A percentile compares a stretch with the other conserved stretches of the same genome.
phyloP scores from a whole-genome alignment of 2,113 vertebrate species.

The Synchiropus splendidus region DNA sequence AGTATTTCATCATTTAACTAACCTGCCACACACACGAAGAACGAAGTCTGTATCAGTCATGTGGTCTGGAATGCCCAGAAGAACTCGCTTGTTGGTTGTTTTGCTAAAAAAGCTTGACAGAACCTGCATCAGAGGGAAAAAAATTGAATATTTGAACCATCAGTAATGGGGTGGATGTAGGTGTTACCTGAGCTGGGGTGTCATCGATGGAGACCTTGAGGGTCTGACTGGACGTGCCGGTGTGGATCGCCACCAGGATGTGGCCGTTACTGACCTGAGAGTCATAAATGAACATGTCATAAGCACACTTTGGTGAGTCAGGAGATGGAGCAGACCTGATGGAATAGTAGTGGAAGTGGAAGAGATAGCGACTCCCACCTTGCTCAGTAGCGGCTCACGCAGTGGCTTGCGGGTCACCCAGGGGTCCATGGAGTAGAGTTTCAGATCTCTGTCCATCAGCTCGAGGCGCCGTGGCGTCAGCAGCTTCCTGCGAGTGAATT shows the following conservation, averaged over 20 bases:
- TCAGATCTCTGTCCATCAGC: slow-evolving; percentile 76
- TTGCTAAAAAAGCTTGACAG: slow-evolving; percentile 79
- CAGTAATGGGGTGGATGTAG: no score
- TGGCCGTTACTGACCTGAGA: slow-evolving; percentile 69
- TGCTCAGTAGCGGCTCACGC: slow-evolving; percentile 79
- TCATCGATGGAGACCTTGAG: slow-evolving; percentile 88
- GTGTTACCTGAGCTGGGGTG: slow-evolving; percentile 71
- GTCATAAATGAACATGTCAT: no score
- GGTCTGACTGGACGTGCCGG: slow-evolving; percentile 82
- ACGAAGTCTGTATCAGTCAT: slow-evolving; percentile 81
- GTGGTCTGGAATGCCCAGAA: slow-evolving; percentile 82
- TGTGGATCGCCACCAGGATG: slow-evolving; percentile 85
- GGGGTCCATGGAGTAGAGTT: slow-evolving; percentile 91
- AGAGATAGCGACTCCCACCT: no score
- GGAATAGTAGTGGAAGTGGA: no score
- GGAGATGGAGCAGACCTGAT: no score
- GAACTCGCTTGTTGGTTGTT: slow-evolving; percentile 81
- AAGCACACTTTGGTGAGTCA: not conserved
- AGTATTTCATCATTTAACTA: no score
- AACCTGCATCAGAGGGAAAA: slow-evolving; percentile 52
- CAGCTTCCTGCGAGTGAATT: slow-evolving; percentile 89
- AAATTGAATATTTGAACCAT: not conserved
- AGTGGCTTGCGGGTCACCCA: slow-evolving; percentile 84
- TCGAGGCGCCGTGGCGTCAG: slow-evolving; percentile 85
- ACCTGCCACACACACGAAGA: slow-evolving; percentile 84